Conservation (phyloP, 2,888 invertebrate genomes). For the Pherbina coryleti region DNA sequence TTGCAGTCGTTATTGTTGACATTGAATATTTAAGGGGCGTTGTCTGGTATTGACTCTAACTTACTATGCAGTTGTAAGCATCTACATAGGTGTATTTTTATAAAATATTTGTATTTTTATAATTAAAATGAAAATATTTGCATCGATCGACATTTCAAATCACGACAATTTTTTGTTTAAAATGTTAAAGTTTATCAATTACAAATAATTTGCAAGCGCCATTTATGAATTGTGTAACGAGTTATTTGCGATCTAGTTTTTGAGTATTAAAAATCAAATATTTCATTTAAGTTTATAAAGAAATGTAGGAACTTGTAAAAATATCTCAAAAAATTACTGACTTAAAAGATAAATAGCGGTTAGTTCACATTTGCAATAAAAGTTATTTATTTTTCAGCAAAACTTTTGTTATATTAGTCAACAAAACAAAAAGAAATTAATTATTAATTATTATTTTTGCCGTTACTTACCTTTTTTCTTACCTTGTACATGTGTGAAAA, state of each 20-base stretch:
- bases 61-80: no score
- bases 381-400: no score
- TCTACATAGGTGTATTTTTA: not conserved
- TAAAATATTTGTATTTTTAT: not conserved
- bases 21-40: slow-evolving; percentile 1
- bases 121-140: not conserved
- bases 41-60: not conserved
- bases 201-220: slow-evolving; percentile 10
- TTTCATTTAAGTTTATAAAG: not conserved
- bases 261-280: not conserved
- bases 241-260: not conserved
- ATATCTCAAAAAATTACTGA: no score
- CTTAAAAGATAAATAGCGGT: no score
- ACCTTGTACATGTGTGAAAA: no score
- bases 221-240: not conserved
- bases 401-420: no score
- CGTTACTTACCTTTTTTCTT: no score
- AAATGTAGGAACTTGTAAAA: no score
- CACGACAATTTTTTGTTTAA: not conserved
- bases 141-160: not conserved
- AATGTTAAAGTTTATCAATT: slow-evolving; percentile 13
- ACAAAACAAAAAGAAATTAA: no score
- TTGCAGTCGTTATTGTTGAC: not conserved
- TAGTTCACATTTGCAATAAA: no score
- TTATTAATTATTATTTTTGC: no score